Evolutionary conservation across 1,140 invertebrate genomes (phyloP), one percentile per base, ranked within the genome.

Genomic region (Aphelinus atriplicis): DNA sequence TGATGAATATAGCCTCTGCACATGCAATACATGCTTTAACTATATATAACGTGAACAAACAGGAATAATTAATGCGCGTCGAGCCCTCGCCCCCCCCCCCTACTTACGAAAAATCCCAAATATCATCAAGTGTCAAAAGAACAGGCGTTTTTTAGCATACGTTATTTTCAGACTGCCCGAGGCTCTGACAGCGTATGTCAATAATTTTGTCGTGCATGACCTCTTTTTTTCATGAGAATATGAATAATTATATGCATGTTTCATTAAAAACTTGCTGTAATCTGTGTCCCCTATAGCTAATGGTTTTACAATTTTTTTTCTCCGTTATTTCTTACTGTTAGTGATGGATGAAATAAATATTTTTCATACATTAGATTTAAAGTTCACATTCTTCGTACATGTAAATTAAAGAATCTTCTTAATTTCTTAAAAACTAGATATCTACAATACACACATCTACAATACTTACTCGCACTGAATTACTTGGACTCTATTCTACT

Each of bases 111-210:
- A 3, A 51, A 7, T 66, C 46, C 9, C 50, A 63, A 56, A 26
- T 26, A 26, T 26, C 26, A 26, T 26, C 26, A 26, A 26, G 26
- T 26, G 26, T 26, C 26, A 7, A 63, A 48, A 64, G 47, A 73
- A 78, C 76, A 74, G 70, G 78, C 78, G 78, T 83, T 83, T 81
- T 84, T 81, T 83, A 87, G 80, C 71, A 80, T 82, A 75, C 79
- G 79, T 85, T 85, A 83, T 87, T 86, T 87, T 78, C 87, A 88
- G 86, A 80, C 83, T 84, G 83, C 85, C 82, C 84, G 87, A 87
- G 87, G 86, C 84, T 87, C 86, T 79, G 87, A 88, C 83, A 86
- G 84, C 86, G 86, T 88, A 88, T 80, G 87, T 88, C 81, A 81
- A 80, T 80, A 69, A 80, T 73, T 72, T 68, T 77, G 79, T 79